phyloP scores from a whole-genome alignment of 2,888 invertebrate species.

The Andricus curvator region DNA sequence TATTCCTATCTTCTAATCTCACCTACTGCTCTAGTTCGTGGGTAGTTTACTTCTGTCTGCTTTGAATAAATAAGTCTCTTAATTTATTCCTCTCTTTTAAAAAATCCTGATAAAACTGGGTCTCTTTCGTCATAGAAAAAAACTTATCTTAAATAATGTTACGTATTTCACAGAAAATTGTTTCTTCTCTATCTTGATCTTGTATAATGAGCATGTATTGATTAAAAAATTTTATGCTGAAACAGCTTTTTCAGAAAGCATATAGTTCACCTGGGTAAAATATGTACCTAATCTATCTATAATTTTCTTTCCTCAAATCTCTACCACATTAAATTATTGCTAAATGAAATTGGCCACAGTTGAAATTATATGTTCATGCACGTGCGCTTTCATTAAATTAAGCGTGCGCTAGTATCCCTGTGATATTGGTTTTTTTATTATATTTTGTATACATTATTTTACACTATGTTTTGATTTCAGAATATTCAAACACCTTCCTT shows the following conservation, averaged over 20 bases:
- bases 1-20: constrained; percentile 13
- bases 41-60: not conserved
- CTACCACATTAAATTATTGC: not conserved
- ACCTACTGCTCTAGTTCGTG: constrained; percentile 17
- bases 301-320: not conserved
- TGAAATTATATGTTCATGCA: not conserved
- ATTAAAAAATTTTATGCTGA: not conserved
- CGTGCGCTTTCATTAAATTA: not conserved
- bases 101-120: not conserved
- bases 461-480: too few species aligned
- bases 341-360: not conserved
- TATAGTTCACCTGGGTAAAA: not conserved
- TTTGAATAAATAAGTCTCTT: constrained; percentile 8
- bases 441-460: not conserved
- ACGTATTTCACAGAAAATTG: not conserved
- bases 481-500: too few species aligned
- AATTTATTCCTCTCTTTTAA: constrained; percentile 2
- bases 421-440: not conserved
- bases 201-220: not conserved
- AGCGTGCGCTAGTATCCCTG: not conserved
- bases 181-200: not conserved
- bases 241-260: constrained; percentile 7
- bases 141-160: not conserved
- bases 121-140: not conserved
- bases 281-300: not conserved